Conservation (phyloP, 2,797 vertebrate species). For the Bradypus variegatus region DNA sequence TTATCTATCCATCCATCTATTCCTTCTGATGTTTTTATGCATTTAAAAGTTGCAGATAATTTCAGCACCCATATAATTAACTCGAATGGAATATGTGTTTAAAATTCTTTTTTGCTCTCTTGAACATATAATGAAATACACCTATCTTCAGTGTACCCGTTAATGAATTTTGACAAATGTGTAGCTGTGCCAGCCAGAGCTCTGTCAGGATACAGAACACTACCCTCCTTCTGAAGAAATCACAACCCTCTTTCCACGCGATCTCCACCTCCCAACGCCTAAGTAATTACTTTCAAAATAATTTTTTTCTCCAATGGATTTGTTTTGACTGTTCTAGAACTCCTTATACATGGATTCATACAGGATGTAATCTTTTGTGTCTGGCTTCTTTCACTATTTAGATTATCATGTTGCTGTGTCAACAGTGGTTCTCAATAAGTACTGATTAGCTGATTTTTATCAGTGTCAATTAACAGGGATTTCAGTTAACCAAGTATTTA, state of each 20-base stretch:
- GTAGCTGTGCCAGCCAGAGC: neutral
- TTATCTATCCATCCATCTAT: neutral
- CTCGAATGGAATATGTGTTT: neutral
- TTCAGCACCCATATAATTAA: neutral
- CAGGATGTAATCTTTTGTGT: neutral
- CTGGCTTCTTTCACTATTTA: neutral
- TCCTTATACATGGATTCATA: neutral
- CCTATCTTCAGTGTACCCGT: neutral
- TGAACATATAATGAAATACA: neutral
- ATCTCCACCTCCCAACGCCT: neutral
- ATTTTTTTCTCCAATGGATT: neutral
- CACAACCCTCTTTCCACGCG: neutral
- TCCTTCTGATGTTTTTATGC: neutral
- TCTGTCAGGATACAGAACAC: neutral
- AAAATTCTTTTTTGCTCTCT: neutral
- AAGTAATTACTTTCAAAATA: neutral
- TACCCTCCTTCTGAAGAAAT: neutral
- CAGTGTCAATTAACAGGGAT: neutral
- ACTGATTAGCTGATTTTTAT: slow-evolving; percentile 42
- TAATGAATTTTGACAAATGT: slow-evolving; percentile 10
- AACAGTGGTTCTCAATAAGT: slow-evolving; percentile 28
- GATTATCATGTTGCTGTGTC: neutral
- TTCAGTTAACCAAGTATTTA: slow-evolving; percentile 12
- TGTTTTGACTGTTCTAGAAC: neutral
- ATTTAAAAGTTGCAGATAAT: neutral